Conservation (phyloP, 2,113 vertebrate genomes). For the Strix aluco region DNA sequence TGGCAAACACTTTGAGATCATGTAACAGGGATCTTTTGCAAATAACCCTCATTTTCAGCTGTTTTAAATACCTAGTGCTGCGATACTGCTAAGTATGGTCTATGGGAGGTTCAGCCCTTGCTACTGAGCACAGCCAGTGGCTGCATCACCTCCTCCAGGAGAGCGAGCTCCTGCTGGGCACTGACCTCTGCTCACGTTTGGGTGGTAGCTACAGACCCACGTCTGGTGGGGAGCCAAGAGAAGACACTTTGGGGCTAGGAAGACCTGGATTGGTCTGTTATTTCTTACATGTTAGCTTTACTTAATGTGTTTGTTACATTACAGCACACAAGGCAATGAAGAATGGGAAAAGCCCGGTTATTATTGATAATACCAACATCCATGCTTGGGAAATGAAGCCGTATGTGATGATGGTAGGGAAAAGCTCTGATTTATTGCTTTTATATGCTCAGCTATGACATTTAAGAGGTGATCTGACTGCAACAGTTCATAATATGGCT, state of each 20-base stretch:
- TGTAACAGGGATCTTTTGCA: neutral
- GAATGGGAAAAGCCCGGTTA: conserved; percentile 78
- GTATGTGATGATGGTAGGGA: conserved; percentile 81
- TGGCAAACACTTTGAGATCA: neutral
- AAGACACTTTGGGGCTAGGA: neutral
- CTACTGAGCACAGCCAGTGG: neutral
- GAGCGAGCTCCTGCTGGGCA: neutral
- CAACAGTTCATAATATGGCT: neutral
- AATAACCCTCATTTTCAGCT: neutral
- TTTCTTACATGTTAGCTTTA: conserved; percentile 10
- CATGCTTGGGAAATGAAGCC: conserved; percentile 86
- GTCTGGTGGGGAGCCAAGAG: neutral
- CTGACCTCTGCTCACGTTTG: fast-evolving
- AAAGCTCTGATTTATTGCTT: conserved; percentile 33
- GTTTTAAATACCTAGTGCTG: neutral
- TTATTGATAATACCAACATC: conserved; percentile 86
- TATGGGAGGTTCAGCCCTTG: neutral
- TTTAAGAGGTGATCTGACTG: neutral
- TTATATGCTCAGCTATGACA: conserved; percentile 32
- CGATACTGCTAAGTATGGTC: too few species aligned
- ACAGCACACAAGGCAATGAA: conserved; percentile 81
- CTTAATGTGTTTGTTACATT: conserved; percentile 72
- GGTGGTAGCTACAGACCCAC: neutral
- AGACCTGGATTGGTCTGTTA: neutral
- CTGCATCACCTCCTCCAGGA: neutral